phyloP scores from a whole-genome alignment of 2,888 invertebrate genomes.

The Omphaloscelis lunosa region DNA sequence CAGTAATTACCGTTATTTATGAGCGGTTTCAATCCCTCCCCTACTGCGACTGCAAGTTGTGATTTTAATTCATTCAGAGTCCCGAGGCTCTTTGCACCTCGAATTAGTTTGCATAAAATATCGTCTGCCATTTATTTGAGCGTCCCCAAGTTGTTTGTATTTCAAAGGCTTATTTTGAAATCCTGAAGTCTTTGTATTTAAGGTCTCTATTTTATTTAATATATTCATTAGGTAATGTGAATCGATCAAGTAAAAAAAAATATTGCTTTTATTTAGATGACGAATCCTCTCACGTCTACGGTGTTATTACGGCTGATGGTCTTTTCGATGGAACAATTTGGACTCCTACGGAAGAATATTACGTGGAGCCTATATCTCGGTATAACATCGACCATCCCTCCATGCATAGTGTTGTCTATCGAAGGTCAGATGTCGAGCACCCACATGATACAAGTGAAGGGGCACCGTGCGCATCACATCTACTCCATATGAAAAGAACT shows the following conservation, averaged over 20 bases:
- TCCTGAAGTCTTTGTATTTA: slow-evolving; percentile 63
- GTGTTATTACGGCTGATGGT: slow-evolving; percentile 96
- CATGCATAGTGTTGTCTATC: slow-evolving; percentile 96
- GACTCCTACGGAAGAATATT: slow-evolving; percentile 94
- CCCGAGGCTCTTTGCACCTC: slow-evolving; percentile 87
- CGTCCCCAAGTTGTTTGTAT: slow-evolving; percentile 76
- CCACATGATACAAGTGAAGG: slow-evolving; percentile 81
- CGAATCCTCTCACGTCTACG: slow-evolving; percentile 95
- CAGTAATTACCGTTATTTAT: slow-evolving; percentile 89
- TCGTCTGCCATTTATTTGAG: slow-evolving; percentile 83
- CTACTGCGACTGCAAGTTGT: slow-evolving; percentile 86
- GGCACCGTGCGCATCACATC: slow-evolving; percentile 91
- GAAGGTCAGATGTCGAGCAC: slow-evolving; percentile 93
- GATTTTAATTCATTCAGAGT: slow-evolving; percentile 88
- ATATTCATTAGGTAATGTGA: background rate
- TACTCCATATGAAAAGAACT: slow-evolving; percentile 88
- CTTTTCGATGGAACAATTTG: slow-evolving; percentile 97
- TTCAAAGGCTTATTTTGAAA: slow-evolving; percentile 76
- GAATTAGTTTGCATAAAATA: slow-evolving; percentile 89
- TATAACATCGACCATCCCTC: slow-evolving; percentile 90
- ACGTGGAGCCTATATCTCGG: slow-evolving; percentile 95
- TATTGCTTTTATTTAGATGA: slow-evolving; percentile 92
- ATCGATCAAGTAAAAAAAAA: background rate
- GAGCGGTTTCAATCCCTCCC: slow-evolving; percentile 84
- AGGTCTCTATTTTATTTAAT: slow-evolving; percentile 39